These are phyloP conservation scores for Egretta garzetta DNA, from an alignment of 2,113 vertebrate genomes.

Conservation along the genomic window DNA sequence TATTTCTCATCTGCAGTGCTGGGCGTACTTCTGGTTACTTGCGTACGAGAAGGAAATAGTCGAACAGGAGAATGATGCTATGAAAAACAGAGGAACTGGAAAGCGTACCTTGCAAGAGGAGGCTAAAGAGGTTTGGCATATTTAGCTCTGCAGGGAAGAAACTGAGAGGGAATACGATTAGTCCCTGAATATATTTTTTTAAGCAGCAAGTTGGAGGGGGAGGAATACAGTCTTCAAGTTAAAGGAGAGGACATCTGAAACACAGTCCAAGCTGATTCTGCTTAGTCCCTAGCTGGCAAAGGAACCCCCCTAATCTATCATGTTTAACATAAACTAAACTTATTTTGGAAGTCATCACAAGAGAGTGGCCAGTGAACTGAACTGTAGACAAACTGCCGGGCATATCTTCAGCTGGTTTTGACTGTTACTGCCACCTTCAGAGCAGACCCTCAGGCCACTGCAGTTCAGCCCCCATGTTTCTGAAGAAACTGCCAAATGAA, in stretches of 20 bases:
- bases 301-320: not conserved
- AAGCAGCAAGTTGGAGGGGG: not conserved
- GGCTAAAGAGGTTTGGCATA: not conserved
- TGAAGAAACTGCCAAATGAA: not conserved
- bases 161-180: not conserved
- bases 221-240: not conserved
- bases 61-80: not conserved
- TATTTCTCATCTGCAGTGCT: not conserved
- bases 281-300: not conserved
- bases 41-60: not conserved
- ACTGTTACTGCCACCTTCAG: not conserved
- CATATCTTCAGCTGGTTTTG: not conserved
- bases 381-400: not conserved
- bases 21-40: not conserved
- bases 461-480: not conserved
- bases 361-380: not conserved
- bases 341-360: not conserved
- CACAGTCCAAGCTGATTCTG: not conserved
- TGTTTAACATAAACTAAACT: not conserved
- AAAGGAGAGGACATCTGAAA: not conserved
- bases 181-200: not conserved
- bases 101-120: not conserved
- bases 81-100: not conserved
- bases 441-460: fast-evolving
- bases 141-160: not conserved